Evolutionary conservation across 2,113 vertebrate genomes (phyloP).

Genomic region (Lethenteron camtschaticum): DNA sequence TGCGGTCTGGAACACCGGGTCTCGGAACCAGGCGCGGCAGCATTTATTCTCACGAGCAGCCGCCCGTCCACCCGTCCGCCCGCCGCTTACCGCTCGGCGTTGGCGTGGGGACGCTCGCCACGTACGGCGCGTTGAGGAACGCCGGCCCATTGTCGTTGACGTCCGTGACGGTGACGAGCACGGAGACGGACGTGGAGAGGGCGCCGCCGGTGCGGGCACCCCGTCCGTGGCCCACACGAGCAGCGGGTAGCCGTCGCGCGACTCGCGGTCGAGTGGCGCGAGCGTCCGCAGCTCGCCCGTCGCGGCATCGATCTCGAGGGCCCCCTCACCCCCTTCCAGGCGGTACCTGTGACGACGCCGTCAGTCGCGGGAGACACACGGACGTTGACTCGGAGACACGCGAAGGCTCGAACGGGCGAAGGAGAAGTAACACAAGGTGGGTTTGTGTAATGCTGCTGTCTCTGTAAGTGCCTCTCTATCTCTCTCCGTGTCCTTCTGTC

Average conservation of each 20-base stretch:
- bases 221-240: conserved; percentile 59
- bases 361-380: no score
- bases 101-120: conserved; percentile 67
- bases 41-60: no score
- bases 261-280: conserved; percentile 57
- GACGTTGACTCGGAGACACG: no score
- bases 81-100: conserved; percentile 37
- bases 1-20: no score
- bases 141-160: conserved; percentile 82
- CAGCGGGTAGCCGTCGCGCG: conserved; percentile 49
- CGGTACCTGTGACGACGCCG: conserved; percentile 37
- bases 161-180: conserved; percentile 47
- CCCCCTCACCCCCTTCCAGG: conserved; percentile 51
- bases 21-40: no score
- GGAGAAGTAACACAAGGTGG: no score
- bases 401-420: no score
- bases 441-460: no score
- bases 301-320: conserved; percentile 85
- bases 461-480: no score
- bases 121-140: conserved; percentile 89
- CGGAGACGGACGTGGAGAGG: conserved; percentile 62
- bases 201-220: conserved; percentile 27
- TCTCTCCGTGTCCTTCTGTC: no score
- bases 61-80: no score
- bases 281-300: conserved; percentile 90